phyloP scores from a whole-genome alignment of 2,888 invertebrate species.

The Himalopsyche kuldschensis region DNA sequence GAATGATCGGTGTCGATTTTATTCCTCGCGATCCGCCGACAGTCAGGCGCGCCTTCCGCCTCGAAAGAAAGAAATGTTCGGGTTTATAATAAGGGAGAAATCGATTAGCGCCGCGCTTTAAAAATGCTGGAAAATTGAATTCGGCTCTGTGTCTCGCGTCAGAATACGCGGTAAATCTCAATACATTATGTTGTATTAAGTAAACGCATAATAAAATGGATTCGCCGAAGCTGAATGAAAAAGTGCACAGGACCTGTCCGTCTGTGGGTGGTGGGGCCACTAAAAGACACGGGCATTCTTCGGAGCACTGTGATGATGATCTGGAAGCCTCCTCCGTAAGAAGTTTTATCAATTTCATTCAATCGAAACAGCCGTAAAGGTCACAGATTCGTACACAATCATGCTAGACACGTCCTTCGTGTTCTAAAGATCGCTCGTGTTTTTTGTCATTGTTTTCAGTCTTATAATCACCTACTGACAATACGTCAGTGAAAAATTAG shows the following conservation, averaged over 20 bases:
- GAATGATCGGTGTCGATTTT: not conserved
- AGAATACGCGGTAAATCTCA: not conserved
- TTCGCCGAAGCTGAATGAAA: constrained; percentile 40
- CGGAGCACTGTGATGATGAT: constrained; percentile 8
- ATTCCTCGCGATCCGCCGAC: no score
- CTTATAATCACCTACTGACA: no score
- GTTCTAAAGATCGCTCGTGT: not conserved
- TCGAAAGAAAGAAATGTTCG: not conserved
- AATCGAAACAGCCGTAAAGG: not conserved
- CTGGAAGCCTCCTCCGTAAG: constrained; percentile 25
- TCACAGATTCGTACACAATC: not conserved
- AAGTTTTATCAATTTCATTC: not conserved
- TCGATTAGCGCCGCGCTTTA: not conserved
- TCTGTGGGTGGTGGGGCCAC: constrained; percentile 7
- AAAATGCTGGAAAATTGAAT: not conserved
- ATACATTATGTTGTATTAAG: not conserved
- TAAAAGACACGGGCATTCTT: not conserved
- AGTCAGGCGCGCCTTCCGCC: not conserved
- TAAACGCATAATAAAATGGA: constrained; percentile 26
- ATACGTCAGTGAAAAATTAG: not conserved
- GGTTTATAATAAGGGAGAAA: not conserved
- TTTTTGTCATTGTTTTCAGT: not conserved
- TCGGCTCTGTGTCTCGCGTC: not conserved
- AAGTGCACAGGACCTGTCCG: constrained; percentile 30
- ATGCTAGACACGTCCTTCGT: not conserved